Evolutionary conservation across 2,113 vertebrate genomes (phyloP), one percentile per base, ranked within the genome.

Genomic region (Numenius arquata): DNA sequence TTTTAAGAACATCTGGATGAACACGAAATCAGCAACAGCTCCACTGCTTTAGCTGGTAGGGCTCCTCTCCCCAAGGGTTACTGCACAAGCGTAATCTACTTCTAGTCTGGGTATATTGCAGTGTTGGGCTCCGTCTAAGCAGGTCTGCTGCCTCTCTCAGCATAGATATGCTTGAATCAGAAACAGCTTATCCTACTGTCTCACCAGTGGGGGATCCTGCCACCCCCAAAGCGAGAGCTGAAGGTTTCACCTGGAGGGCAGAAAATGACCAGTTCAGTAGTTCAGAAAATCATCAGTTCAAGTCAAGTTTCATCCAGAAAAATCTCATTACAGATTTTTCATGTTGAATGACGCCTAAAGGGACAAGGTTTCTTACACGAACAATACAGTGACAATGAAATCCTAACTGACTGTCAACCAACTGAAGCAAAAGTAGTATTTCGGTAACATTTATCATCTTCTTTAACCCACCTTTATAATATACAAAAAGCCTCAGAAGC

Each of bases 341-440:
- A 45, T 53, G 22, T 8, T 70, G 23, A 74, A 4, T 5, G 26
- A 11, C 4, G 47, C 6, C 38, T 11, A 59, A 50, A 79, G 59
- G 18, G 73, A 53, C 13, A 84, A 56, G 8, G 21, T 56, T 77
- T 88, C 50, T 84, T 66, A 17, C 0, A 53, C 2, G 3, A 88
- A 10, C 32, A 75, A 53, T 8, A 38, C 32, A 25, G 36, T 11
- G 8, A 48, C 41, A 67, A 32, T 12, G 19, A 75, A 45, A 90
- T 56, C 11, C 53, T 48, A n/a, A 75, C 0, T 56, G 25, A 63
- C 0, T 38, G 6, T n/a, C 43, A 68, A 13, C 9, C 0, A 63
- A 52, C 18, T 47, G 12, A 82, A 50, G n/a, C 25, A 43, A 74
- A 82, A 52, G 7, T 55, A 30, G 18, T 18, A 14, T 40, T 62